Evolutionary conservation across 1,140 invertebrate genomes (phyloP), one percentile per base, ranked within the genome.

Genomic region (Trachymyrmex cornetzi): DNA sequence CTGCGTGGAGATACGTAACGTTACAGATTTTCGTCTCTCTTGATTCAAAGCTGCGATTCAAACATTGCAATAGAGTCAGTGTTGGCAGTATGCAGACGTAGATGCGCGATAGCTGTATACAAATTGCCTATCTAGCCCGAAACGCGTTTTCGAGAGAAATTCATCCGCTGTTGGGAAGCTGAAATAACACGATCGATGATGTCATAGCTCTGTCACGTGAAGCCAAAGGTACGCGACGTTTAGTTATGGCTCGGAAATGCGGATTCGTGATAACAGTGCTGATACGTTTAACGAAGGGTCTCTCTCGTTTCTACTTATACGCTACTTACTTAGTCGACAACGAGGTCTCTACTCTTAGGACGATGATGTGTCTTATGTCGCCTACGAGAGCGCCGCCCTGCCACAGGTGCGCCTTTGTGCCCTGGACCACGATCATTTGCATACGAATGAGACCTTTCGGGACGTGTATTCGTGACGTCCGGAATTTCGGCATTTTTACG

Each of bases 111-210:
- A 82, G 24, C 24, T 48, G 64, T 64, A 57, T 80, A 30, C 79
- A 82, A 88, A 90, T 67, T 59, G 59, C 64, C 74, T 88, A 84
- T 84, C 77, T 69, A 44, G 27, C 19, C 27, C n/a, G 71, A 30
- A 85, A 90, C 75, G 69, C 74, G 82, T 63, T 53, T 55, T 72
- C 55, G 34, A 55, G 77, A 57, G 66, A 86, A 87, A 72, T 66
- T 44, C 63, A 57, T 64, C 64, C 48, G 53, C 79, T 63, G 69
- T 59, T 61, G 48, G 48, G 81, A 75, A 63, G 38, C 86, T 90
- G 89, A 90, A 88, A 86, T 86, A 90, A 90, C 89, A 90, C 61
- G 86, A 14, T 71, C 77, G 89, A 88, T 90, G 89, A 90, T 90
- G 89, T 88, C 89, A 90, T 53, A 27, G 74, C 27, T 48, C 27